phyloP scores from a whole-genome alignment of 2,888 invertebrate genomes.

The Caenorhabditis parvicauda region DNA sequence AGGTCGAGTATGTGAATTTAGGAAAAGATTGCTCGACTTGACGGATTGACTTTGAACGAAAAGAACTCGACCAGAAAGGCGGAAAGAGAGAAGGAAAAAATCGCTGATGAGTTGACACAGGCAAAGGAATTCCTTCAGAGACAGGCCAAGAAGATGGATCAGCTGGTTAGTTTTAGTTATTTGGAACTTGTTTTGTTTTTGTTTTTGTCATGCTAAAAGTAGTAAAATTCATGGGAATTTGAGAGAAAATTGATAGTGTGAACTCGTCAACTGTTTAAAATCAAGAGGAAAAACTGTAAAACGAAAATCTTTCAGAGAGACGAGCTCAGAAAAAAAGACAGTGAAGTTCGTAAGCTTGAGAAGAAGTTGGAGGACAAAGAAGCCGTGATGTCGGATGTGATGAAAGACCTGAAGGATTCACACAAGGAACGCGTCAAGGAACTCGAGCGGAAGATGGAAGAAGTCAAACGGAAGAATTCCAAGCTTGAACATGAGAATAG shows the following conservation, averaged over 20 bases:
- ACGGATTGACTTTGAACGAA: slow-evolving; percentile 35
- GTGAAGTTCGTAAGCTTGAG: slow-evolving; percentile 45
- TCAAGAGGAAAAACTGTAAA: slow-evolving; percentile 2
- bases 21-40: slow-evolving; percentile 35
- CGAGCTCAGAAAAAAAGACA: slow-evolving; percentile 45
- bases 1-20: slow-evolving; percentile 4
- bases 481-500: slow-evolving; percentile 51
- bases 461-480: slow-evolving; percentile 33
- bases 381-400: slow-evolving; percentile 54
- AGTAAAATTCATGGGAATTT: no score
- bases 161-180: slow-evolving; percentile 24
- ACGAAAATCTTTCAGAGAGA: slow-evolving; percentile 46
- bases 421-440: slow-evolving; percentile 51
- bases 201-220: not conserved
- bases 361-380: slow-evolving; percentile 55
- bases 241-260: not conserved
- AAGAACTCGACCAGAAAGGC: slow-evolving; percentile 33
- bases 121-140: slow-evolving; percentile 30
- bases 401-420: slow-evolving; percentile 52
- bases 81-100: slow-evolving; percentile 32
- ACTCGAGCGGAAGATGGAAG: slow-evolving; percentile 45
- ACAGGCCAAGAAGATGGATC: slow-evolving; percentile 42
- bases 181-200: not conserved
- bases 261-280: not conserved
- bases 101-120: slow-evolving; percentile 31